A percentile compares a stretch with the other conserved stretches of the same genome.
phyloP scores from a whole-genome alignment of 2,113 vertebrate species.

The Corythornis cristatus region DNA sequence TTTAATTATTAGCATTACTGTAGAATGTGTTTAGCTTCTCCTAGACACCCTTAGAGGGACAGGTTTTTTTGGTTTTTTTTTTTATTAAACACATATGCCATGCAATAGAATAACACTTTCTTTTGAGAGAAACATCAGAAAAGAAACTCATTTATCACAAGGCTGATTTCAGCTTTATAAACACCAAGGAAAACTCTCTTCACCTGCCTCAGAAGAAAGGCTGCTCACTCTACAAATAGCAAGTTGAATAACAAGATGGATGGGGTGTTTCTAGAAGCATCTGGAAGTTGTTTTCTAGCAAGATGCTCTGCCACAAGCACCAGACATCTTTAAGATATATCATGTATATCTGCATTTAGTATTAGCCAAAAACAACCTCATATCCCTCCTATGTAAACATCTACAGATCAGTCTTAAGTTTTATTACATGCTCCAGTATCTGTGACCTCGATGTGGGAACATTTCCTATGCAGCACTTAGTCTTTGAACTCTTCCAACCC shows the following conservation, averaged over 20 bases:
- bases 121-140: neutral
- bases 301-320: neutral
- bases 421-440: neutral
- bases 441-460: neutral
- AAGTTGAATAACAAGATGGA: neutral
- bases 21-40: neutral
- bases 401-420: neutral
- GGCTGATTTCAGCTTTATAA: neutral
- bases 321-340: neutral
- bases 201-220: neutral
- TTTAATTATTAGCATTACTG: constrained; percentile 11
- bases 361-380: neutral
- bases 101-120: neutral
- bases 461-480: neutral
- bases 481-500: neutral
- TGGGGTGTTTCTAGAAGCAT: neutral
- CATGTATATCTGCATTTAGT: neutral
- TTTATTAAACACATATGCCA: neutral
- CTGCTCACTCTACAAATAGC: neutral
- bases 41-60: neutral
- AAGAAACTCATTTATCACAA: neutral
- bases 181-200: neutral
- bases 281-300: neutral
- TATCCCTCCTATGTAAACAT: neutral
- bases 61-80: neutral